Base-by-base conservation (phyloP, 1,140 invertebrate genomes). In the Drosophila tsacasi region DNA sequence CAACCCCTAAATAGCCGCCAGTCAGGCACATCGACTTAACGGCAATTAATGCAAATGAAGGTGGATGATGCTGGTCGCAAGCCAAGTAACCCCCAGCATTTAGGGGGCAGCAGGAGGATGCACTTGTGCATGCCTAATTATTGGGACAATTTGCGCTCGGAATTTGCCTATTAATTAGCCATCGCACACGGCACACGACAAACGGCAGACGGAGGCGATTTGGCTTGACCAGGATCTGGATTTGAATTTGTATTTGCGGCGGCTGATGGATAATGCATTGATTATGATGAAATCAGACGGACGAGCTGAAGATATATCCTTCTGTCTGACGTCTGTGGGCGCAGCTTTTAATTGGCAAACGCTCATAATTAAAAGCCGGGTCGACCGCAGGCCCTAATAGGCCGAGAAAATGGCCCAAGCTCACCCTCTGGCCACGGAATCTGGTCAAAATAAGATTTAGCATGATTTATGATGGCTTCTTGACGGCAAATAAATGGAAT, bases 91-190 rank as follows among this genome's bases (percentile, higher is more conserved):
- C 46, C 46, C 35, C 40, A 58, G 25, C 13, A 25, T 37, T 30
- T 25, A 27, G 39, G 4, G 4, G 50, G 27, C 27, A 32, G 35
- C 46, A 46, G 47, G 23, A 65, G 40, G 74, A 60, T 61, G 71
- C 85, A 89, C 85, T 89, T 89, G 85, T 89, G 85, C 85, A 89
- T 89, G 81, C 75, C 85, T 90, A 90, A 89, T 89, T 90, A 89
- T 89, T 81, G 75, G 85, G 81, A 89, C 81, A 84, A 90, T 89
- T 90, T 89, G 81, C 85, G 58, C 75, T 79, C 64, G 74, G 75
- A 85, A 90, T 85, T 90, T 89, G 85, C 81, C 85, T 89, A 89
- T 89, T 89, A 89, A 89, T 90, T 89, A 89, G 85, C 78, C 57
- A 81, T 75, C 66, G 57, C 59, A 79, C 64, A 74, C 72, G 76